Conservation (phyloP, 2,888 invertebrate genomes). For the Agonum fuliginosum region DNA sequence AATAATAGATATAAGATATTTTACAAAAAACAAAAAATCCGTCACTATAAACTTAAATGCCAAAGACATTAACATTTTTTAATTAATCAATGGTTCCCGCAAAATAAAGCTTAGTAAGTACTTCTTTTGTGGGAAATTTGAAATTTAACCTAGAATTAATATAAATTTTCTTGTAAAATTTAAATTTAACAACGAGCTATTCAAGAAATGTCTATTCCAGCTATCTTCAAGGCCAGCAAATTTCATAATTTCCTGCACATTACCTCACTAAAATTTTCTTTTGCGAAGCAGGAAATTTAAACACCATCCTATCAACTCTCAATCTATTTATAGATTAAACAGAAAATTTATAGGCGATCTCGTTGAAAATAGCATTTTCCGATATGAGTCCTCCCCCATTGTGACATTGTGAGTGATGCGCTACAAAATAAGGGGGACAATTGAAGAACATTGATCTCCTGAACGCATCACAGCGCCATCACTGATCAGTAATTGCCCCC, state of each 20-base stretch:
- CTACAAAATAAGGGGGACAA: not conserved
- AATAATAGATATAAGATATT: no score
- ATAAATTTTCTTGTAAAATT: not conserved
- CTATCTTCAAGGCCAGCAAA: not conserved
- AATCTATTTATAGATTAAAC: constrained; percentile 27
- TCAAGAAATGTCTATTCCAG: not conserved
- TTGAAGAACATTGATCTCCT: not conserved
- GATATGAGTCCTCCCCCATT: not conserved
- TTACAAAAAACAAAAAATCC: no score
- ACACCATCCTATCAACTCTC: not conserved
- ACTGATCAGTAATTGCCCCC: not conserved
- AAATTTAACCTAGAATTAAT: no score
- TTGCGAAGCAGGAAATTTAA: not conserved
- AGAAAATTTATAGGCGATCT: constrained; percentile 8
- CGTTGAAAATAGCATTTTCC: constrained; percentile 37
- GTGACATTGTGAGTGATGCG: not conserved
- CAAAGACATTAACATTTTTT: no score
- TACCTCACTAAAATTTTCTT: not conserved
- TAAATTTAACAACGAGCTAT: not conserved
- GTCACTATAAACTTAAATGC: no score
- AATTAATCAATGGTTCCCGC: no score
- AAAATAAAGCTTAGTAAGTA: no score
- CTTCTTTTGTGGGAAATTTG: no score
- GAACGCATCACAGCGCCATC: not conserved
- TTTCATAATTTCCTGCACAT: not conserved